A percentile compares a stretch with the other conserved stretches of the same genome.
These are phyloP conservation scores for Odontothrips loti DNA, from an alignment of 2,888 invertebrate species.

Conservation along the genomic window DNA sequence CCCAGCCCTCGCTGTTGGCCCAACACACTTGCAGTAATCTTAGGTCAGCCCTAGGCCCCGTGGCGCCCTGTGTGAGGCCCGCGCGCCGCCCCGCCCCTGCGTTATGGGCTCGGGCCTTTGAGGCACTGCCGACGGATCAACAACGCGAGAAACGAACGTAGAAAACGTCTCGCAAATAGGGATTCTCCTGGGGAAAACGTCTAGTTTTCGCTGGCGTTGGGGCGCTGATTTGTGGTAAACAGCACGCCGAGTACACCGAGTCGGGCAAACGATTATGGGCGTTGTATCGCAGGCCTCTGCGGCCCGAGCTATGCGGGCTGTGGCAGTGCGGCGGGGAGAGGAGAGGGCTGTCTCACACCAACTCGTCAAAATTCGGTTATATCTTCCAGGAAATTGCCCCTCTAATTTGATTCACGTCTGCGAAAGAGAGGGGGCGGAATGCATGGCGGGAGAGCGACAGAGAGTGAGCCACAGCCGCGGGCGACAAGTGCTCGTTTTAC, in stretches of 20 bases:
- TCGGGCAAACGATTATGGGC: no score
- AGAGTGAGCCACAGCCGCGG: no score
- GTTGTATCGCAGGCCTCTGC: no score
- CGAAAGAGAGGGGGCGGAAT: neutral
- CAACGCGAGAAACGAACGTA: no score
- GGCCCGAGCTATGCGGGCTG: no score
- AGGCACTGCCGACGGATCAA: no score
- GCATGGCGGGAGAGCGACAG: neutral
- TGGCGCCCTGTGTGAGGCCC: neutral
- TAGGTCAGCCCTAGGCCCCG: neutral
- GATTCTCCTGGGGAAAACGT: no score
- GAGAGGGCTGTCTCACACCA: constrained; percentile 2
- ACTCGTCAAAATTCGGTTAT: constrained; percentile 25
- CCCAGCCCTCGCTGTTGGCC: neutral
- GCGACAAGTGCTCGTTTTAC: neutral
- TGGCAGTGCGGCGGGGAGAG: neutral
- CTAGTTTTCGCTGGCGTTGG: no score
- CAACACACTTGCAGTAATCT: neutral
- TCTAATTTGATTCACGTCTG: neutral
- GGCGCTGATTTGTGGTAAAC: no score
- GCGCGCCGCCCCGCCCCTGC: neutral
- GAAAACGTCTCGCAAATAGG: no score
- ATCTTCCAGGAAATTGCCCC: constrained; percentile 20
- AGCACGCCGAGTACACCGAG: no score
- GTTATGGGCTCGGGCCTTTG: neutral